Evolutionary conservation across 2,888 invertebrate genomes (phyloP).

Genomic region (Cotesia congregata): DNA sequence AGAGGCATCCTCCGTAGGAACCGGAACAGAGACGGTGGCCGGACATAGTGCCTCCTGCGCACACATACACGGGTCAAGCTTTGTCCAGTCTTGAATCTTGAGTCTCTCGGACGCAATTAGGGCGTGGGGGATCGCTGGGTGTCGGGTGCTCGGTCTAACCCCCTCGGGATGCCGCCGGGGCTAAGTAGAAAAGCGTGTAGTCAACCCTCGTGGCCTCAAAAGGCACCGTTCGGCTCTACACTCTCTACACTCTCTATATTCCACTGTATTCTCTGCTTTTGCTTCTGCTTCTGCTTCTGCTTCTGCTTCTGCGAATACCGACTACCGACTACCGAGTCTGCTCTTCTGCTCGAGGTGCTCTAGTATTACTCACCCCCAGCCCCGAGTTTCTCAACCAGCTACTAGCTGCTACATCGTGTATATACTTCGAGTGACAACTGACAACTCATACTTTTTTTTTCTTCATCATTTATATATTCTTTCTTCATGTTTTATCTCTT

Average conservation of each 20-base stretch:
- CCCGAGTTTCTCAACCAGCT: neutral
- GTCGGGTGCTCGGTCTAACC: slow-evolving; percentile 49
- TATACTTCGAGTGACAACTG: neutral
- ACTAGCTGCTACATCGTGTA: neutral
- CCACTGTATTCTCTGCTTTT: too few relatives aligned
- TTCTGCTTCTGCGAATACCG: too few relatives aligned
- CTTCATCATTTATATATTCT: neutral
- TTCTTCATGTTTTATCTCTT: neutral
- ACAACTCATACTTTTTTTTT: neutral
- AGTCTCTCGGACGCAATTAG: slow-evolving; percentile 70
- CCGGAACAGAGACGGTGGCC: slow-evolving; percentile 64
- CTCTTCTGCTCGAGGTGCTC: too few relatives aligned
- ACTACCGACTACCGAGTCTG: too few relatives aligned
- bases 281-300: neutral
- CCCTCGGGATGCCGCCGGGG: slow-evolving; percentile 61
- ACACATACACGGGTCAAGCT: slow-evolving; percentile 67
- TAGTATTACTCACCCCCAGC: neutral
- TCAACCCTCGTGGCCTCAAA: slow-evolving; percentile 52
- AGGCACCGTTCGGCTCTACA: slow-evolving; percentile 41
- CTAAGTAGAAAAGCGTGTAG: slow-evolving; percentile 71
- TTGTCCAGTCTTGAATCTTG: slow-evolving; percentile 59
- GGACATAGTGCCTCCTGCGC: slow-evolving; percentile 49
- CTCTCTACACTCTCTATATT: slow-evolving; percentile 27
- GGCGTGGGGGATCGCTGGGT: slow-evolving; percentile 61
- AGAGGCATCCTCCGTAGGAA: slow-evolving; percentile 45